Evolutionary conservation across 1,140 invertebrate genomes (phyloP).

Genomic region (Brachionus asplanchnoidis): DNA sequence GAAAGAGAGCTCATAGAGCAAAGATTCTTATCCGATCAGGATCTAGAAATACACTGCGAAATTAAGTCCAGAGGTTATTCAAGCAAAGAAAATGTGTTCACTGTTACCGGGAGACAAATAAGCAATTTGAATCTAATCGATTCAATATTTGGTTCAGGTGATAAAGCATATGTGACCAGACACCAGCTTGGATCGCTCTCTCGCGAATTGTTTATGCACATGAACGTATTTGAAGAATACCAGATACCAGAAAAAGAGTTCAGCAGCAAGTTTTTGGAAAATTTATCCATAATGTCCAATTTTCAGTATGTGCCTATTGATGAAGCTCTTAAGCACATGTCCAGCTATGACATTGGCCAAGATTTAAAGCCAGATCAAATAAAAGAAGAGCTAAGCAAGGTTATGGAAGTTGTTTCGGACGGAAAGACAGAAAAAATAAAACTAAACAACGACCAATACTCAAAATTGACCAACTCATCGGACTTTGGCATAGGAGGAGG

Average conservation of each 20-base stretch:
- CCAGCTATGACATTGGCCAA: background rate
- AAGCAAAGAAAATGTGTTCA: background rate
- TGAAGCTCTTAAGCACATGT: background rate
- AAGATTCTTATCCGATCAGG: background rate
- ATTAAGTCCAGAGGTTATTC: background rate
- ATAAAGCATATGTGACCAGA: background rate
- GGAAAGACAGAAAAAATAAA: background rate
- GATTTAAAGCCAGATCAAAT: background rate
- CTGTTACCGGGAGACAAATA: background rate
- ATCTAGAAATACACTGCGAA: background rate
- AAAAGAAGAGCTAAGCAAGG: background rate
- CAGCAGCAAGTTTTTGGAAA: background rate
- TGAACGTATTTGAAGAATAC: background rate
- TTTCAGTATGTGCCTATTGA: background rate
- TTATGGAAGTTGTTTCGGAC: background rate
- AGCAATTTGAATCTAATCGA: background rate
- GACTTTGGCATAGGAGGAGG: background rate
- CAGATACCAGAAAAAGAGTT: background rate
- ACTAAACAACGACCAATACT: background rate
- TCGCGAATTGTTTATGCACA: background rate
- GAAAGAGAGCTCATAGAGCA: background rate
- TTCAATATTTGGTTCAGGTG: background rate
- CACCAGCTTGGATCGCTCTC: background rate
- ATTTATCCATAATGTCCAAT: background rate
- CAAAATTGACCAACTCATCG: background rate